Percentiles rank a stretch among this genome's conserved stretches.
Conservation (phyloP, 2,888 invertebrate genomes). For the Leucania comma region DNA sequence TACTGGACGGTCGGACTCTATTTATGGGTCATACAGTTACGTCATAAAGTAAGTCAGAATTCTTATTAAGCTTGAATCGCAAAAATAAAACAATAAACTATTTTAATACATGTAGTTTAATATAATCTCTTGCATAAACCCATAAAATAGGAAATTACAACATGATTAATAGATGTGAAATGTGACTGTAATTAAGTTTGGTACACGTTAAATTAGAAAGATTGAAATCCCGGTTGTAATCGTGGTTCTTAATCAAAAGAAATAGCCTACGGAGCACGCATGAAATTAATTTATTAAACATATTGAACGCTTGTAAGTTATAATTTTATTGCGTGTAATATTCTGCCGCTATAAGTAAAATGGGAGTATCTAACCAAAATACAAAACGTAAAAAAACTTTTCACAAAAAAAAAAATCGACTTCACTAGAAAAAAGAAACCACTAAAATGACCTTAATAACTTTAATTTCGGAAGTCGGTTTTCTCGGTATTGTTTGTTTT, state of each 20-base stretch:
- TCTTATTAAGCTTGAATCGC: background rate
- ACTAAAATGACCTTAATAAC: too few relatives aligned
- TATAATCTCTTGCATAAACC: conserved; percentile 40
- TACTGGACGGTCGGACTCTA: too few relatives aligned
- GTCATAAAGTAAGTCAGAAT: background rate
- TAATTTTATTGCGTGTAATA: conserved; percentile 33
- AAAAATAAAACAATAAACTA: conserved; percentile 6
- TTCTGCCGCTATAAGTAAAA: background rate
- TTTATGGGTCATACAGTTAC: background rate
- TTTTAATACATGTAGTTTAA: conserved; percentile 13
- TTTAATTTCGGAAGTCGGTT: too few relatives aligned
- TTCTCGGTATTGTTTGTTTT: too few relatives aligned
- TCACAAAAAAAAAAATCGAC: too few relatives aligned
- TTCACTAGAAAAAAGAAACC: too few relatives aligned
- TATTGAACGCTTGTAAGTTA: conserved; percentile 47
- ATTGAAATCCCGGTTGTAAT: conserved; percentile 60
- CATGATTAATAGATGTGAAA: conserved; percentile 61
- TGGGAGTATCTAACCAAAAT: background rate
- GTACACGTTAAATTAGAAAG: conserved; percentile 53
- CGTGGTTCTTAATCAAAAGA: conserved; percentile 23
- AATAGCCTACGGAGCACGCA: conserved; percentile 46
- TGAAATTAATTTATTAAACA: conserved; percentile 59
- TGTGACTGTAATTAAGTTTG: conserved; percentile 55
- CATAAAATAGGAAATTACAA: conserved; percentile 59
- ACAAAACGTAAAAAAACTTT: background rate